Base-by-base conservation (phyloP, 2,888 invertebrate genomes). In the Loripinus fragilis region DNA sequence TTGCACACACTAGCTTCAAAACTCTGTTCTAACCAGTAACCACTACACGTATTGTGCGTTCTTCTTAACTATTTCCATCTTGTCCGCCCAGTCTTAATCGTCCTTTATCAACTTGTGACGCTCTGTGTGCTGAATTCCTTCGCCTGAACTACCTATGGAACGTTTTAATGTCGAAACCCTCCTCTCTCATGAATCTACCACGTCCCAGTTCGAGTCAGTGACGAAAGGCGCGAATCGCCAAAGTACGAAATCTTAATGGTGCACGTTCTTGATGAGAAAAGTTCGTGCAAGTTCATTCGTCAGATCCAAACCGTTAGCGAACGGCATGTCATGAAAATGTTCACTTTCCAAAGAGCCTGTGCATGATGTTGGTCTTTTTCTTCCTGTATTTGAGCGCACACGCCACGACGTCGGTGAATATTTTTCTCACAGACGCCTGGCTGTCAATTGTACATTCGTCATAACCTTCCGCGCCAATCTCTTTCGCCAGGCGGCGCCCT, bases 391-490 rank as follows among this genome's bases (percentile, higher is more conserved):
- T 90, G 28, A 90, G 77, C 1, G 88, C 88, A 5, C 86, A 85
- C 50, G 83, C 82, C 1, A 88, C 86, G 23, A 89, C 89, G 55
- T 88, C 82, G 42, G 86, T 78, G 78, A 90, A 90, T 25, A 89
- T 84, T 25, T 81, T 81, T 66, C 86, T 86, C 15, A 87, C 80
- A 10, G 86, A 81, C 41, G 83, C 85, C 28, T 80, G 74, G 12
- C 84, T 83, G n/a, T 81, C 71, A 0, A 87, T 80, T 2, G 86
- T 85, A 67, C 89, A 89, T 65, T 90, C 90, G 60, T 88, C 77
- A 73, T 85, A 89, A 50, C 80, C 81, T 25, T 85, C 85, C 1
- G 89, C 89, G 15, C 88, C 86, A 33, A 90, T 88, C 12, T 86
- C 81, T 41, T 85, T 83, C 42, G 88, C 87, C 55, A 89, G 82